These are phyloP conservation scores for Lampris incognitus DNA, from an alignment of 2,113 vertebrate species.

Conservation along the genomic window DNA sequence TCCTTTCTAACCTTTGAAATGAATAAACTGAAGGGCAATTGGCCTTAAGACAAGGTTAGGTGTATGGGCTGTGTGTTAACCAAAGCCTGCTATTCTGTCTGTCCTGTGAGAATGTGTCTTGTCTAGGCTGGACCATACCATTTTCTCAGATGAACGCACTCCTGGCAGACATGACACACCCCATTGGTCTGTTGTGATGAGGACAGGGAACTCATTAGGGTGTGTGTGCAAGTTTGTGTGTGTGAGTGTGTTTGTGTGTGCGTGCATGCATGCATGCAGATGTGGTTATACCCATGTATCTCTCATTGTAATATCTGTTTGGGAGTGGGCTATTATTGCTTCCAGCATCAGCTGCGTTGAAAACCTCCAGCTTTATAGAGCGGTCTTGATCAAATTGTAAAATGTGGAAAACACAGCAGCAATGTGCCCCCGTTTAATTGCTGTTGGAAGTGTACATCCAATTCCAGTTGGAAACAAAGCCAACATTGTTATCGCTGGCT, in stretches of 20 bases:
- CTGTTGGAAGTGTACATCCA: constrained; percentile 67
- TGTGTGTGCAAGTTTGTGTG: constrained; percentile 4
- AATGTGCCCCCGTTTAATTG: constrained; percentile 70
- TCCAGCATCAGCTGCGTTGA: constrained; percentile 48
- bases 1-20: too few species aligned
- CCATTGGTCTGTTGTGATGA: constrained; percentile 51
- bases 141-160: constrained; percentile 48
- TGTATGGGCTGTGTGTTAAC: neutral
- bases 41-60: constrained; percentile 3
- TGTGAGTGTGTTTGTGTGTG: constrained; percentile 22
- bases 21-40: too few species aligned
- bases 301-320: too few species aligned
- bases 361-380: constrained; percentile 54
- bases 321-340: constrained; percentile 47
- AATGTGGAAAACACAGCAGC: constrained; percentile 26
- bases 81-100: neutral
- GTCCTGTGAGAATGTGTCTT: constrained; percentile 23
- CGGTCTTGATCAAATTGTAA: constrained; percentile 50
- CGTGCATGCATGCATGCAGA: neutral
- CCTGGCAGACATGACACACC: constrained; percentile 49
- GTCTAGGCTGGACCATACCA: neutral
- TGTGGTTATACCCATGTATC: neutral
- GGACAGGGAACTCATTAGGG: constrained; percentile 1
- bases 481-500: constrained; percentile 72
- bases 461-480: constrained; percentile 72